Evolutionary conservation across 2,113 vertebrate species (phyloP), one percentile per base, ranked within the genome.

Genomic region (Ranitomeya imitator): DNA sequence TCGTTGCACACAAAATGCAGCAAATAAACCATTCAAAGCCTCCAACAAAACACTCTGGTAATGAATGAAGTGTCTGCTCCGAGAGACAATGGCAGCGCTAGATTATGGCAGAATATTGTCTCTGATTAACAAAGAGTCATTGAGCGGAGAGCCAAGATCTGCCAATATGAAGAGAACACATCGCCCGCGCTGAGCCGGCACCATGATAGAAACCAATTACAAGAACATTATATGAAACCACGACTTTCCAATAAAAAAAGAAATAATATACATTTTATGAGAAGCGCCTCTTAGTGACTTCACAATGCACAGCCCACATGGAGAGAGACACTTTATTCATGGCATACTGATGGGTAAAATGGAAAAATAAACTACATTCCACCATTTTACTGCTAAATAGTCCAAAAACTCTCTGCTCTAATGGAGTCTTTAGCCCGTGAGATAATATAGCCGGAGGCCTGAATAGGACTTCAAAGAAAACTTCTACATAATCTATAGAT

Each of bases 81-180:
- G 16, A 45, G 19, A 52, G 37, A 83, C 81, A 83, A 83, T 65
- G 81, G 61, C 37, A 15, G 61, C 37, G 8, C 81, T 52, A 83
- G 61, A 83, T 65, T 45, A 31, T 74, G 67, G 67, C 23, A 59
- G 69, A 74, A 76, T 55, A 74, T 60, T 85, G 83, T 67, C 45
- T 81, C 79, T 77, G 77, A 86, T 77, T n/a, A 60, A 77, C 73
- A 63, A 86, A 86, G 57, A 86, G 57, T 57, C 55, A 86, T 78
- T 61, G 55, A 77, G 73, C 45, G 45, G 57, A 79, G 74, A 79
- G 85, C 76, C 76, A 86, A 86, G 85, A 86, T 86, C 76, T 79
- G 19, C 74, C 77, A 67, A 77, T 79, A 76, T 67, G 73, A 86
- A 79, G 51, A 69, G 61, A 37, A 45, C 51, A 65, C 37, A 57